A percentile compares a stretch with the other conserved stretches of the same genome.
Conservation (phyloP, 2,888 invertebrate species). For the Marronus borbonicus region DNA sequence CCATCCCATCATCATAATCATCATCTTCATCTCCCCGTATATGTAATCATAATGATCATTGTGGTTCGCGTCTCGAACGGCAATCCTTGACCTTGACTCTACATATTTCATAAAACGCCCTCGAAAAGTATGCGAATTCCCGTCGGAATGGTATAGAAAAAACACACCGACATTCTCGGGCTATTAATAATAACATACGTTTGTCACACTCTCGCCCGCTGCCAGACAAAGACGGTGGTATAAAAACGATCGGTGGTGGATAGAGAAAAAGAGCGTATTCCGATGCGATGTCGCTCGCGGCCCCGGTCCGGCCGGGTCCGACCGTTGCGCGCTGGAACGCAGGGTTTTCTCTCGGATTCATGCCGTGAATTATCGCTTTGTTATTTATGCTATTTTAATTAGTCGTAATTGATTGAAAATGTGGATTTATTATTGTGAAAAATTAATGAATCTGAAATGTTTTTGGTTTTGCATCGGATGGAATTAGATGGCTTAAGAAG, state of each 20-base stretch:
- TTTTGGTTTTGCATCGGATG: background rate
- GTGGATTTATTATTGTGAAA: constrained; percentile 33
- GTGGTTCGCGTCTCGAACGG: background rate
- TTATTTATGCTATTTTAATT: constrained; percentile 46
- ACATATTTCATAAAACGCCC: constrained; percentile 54
- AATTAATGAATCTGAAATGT: background rate
- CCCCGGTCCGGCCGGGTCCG: background rate
- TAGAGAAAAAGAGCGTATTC: constrained; percentile 28
- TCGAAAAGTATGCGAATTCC: constrained; percentile 55
- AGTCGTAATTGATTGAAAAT: constrained; percentile 43
- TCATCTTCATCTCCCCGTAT: constrained; percentile 33
- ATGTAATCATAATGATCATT: constrained; percentile 38
- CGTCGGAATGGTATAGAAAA: constrained; percentile 52
- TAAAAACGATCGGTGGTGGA: background rate
- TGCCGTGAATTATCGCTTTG: constrained; percentile 42
- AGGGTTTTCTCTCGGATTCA: constrained; percentile 38
- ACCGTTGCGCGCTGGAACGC: constrained; percentile 27
- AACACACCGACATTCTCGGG: constrained; percentile 52
- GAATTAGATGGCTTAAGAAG: too few species aligned
- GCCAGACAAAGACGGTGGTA: constrained; percentile 28
- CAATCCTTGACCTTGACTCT: constrained; percentile 41
- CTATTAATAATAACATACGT: constrained; percentile 51
- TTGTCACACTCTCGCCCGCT: constrained; percentile 43
- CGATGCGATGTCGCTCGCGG: constrained; percentile 14
- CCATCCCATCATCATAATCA: constrained; percentile 44